These are phyloP conservation scores for Spongilla lacustris DNA, from an alignment of 37 sponge, comb jelly and placozoan genomes.

Conservation along the genomic window DNA sequence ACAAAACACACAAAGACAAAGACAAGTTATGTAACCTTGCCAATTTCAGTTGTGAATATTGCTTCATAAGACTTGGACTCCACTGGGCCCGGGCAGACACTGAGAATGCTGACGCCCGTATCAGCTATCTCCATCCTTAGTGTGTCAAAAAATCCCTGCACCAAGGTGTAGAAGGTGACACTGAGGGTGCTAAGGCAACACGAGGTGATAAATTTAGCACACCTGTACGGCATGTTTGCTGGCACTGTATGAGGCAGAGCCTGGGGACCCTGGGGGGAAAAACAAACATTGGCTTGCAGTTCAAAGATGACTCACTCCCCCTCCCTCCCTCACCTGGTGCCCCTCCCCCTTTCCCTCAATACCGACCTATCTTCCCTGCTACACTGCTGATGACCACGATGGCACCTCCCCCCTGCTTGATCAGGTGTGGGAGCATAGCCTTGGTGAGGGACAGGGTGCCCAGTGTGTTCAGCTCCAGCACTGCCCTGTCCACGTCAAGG, in stretches of 20 bases:
- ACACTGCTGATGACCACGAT: slow-evolving; percentile 85
- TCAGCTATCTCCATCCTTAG: slow-evolving; percentile 85
- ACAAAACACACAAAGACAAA: background rate
- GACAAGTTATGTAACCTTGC: background rate
- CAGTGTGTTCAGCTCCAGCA: slow-evolving; percentile 81
- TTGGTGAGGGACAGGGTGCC: slow-evolving; percentile 90
- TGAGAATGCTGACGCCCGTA: slow-evolving; percentile 52
- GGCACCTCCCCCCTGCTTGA: slow-evolving; percentile 59
- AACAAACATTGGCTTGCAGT: background rate
- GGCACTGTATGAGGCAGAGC: slow-evolving; percentile 78
- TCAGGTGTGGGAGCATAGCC: slow-evolving; percentile 85
- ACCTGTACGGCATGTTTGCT: slow-evolving; percentile 93
- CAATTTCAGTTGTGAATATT: slow-evolving; percentile 25
- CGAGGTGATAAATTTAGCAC: background rate
- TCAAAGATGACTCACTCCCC: background rate
- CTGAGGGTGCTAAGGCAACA: background rate
- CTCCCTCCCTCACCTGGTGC: background rate
- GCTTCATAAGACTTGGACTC: slow-evolving; percentile 34
- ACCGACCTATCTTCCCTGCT: slow-evolving; percentile 88
- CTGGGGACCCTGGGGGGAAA: slow-evolving; percentile 70
- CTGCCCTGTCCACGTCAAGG: slow-evolving; percentile 69
- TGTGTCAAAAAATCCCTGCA: slow-evolving; percentile 86
- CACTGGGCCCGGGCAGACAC: slow-evolving; percentile 93
- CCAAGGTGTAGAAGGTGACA: background rate
- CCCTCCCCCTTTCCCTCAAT: background rate